phyloP scores from a whole-genome alignment of 2,113 vertebrate species.

The Vanacampus margaritifer region DNA sequence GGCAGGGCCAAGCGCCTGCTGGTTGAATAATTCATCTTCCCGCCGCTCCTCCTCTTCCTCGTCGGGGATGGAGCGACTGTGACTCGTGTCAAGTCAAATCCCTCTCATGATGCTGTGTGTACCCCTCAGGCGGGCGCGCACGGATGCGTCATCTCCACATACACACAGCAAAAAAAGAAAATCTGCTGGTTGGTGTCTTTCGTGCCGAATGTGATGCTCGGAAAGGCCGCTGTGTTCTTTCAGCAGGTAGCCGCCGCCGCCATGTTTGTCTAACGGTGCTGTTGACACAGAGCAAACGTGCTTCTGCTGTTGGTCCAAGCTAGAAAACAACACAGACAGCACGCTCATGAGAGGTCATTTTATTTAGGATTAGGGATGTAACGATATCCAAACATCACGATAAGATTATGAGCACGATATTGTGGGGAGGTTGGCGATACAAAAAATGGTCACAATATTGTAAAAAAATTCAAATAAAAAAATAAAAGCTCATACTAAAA shows the following conservation, averaged over 20 bases:
- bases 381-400: too few species aligned
- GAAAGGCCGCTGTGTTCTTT: conserved; percentile 33
- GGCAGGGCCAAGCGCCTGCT: conserved; percentile 53
- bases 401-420: too few species aligned
- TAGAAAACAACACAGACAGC: not conserved
- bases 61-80: conserved; percentile 58
- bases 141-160: conserved; percentile 25
- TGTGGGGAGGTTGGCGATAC: too few species aligned
- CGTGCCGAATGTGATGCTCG: conserved; percentile 26
- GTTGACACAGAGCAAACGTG: conserved; percentile 13
- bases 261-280: conserved; percentile 26
- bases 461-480: too few species aligned
- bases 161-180: conserved; percentile 2
- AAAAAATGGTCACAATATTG: too few species aligned
- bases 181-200: conserved; percentile 30
- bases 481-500: too few species aligned
- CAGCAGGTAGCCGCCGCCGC: conserved; percentile 29
- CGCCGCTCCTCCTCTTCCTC: conserved; percentile 39
- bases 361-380: too few species aligned
- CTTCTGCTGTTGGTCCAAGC: conserved; percentile 18
- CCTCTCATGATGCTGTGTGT: conserved; percentile 61
- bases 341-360: not conserved
- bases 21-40: conserved; percentile 65
- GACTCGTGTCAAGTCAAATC: conserved; percentile 69
- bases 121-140: conserved; percentile 53